These are phyloP conservation scores for Sardina pilchardus DNA, from an alignment of 2,113 vertebrate genomes.

Conservation along the genomic window DNA sequence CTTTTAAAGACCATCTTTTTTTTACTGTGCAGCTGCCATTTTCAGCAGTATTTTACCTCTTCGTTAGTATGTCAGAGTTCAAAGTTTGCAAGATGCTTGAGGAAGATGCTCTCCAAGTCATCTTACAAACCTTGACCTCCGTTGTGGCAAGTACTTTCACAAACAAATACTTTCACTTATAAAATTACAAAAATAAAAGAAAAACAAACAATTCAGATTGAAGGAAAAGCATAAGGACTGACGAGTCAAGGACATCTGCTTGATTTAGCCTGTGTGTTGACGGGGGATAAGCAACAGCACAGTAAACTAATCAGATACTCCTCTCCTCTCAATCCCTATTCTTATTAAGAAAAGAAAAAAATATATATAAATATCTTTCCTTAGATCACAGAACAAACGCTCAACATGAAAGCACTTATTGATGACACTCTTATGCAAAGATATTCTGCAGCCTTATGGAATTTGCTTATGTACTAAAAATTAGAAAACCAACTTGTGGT, in stretches of 20 bases:
- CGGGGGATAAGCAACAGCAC: conserved; percentile 78
- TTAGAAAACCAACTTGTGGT: conserved; percentile 39
- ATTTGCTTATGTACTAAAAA: conserved; percentile 65
- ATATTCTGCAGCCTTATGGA: conserved; percentile 99
- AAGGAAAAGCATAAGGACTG: conserved; percentile 86
- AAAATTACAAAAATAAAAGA: conserved; percentile 1
- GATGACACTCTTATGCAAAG: conserved; percentile 83
- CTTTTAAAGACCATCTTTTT: conserved; percentile 39
- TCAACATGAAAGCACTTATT: conserved; percentile 89
- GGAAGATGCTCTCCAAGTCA: conserved; percentile 85
- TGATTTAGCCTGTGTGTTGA: conserved; percentile 84
- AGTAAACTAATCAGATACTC: conserved; percentile 88
- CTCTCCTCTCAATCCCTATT: conserved; percentile 89
- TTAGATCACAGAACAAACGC: conserved; percentile 71
- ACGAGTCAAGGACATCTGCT: conserved; percentile 86
- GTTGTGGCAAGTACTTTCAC: conserved; percentile 67
- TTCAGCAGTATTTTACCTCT: conserved; percentile 94
- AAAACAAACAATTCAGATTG: conserved; percentile 46
- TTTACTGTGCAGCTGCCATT: conserved; percentile 86
- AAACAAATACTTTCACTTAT: conserved; percentile 47
- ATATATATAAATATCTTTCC: conserved; percentile 61
- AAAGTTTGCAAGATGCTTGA: conserved; percentile 94
- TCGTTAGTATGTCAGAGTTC: conserved; percentile 87
- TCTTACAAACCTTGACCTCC: conserved; percentile 90
- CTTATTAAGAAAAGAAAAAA: conserved; percentile 70